Conservation (phyloP, 1,140 invertebrate genomes). For the Gerris buenoi region DNA sequence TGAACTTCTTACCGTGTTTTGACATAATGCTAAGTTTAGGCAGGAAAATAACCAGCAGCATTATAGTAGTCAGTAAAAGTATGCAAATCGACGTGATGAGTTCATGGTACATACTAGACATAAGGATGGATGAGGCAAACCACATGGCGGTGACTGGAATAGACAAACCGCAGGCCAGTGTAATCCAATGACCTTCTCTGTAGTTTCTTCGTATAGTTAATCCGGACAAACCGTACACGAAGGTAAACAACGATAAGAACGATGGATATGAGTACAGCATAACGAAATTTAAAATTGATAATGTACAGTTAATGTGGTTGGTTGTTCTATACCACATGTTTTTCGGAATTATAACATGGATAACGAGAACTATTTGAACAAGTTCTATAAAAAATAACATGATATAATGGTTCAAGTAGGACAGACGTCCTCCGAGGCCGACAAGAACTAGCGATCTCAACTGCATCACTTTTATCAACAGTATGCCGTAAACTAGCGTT, state of each 20-base stretch:
- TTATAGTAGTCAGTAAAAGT: constrained; percentile 23
- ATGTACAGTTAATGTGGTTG: constrained; percentile 19
- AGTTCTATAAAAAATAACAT: constrained; percentile 29
- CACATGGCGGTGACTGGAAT: constrained; percentile 26
- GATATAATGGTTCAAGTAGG: constrained; percentile 29
- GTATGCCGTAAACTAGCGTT: constrained; percentile 27
- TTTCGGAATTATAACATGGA: constrained; percentile 26
- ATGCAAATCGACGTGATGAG: constrained; percentile 24
- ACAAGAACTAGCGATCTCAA: constrained; percentile 27
- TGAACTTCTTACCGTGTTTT: constrained; percentile 22
- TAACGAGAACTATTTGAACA: constrained; percentile 26
- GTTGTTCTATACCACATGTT: constrained; percentile 4
- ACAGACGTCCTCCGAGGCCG: constrained; percentile 29
- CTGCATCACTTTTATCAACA: constrained; percentile 31
- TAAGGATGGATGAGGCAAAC: constrained; percentile 23
- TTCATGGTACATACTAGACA: constrained; percentile 22
- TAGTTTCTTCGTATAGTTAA: constrained; percentile 28
- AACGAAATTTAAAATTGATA: constrained; percentile 23
- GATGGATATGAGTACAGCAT: constrained; percentile 26
- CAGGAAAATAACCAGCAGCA: constrained; percentile 27
- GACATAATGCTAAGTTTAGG: constrained; percentile 28
- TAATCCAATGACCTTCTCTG: constrained; percentile 28
- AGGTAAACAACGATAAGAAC: constrained; percentile 25
- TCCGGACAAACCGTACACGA: constrained; percentile 27
- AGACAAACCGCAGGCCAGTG: constrained; percentile 24